These are phyloP conservation scores for Sebastes reedi DNA, from an alignment of 2,797 vertebrate genomes.

Conservation along the genomic window DNA sequence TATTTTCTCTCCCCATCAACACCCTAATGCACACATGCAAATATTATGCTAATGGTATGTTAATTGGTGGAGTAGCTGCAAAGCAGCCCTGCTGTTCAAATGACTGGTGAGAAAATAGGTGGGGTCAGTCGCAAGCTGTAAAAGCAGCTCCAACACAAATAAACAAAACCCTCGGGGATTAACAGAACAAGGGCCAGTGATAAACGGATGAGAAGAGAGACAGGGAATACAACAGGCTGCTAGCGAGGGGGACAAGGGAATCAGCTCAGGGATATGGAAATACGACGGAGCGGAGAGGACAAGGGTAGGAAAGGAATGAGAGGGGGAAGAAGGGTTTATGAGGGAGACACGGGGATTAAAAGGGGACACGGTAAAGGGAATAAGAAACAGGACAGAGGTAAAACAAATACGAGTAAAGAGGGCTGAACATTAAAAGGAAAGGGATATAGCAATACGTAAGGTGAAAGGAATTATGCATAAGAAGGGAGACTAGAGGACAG, in stretches of 20 bases:
- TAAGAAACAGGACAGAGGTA: conserved; percentile 44
- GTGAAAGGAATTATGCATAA: neutral
- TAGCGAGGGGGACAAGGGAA: conserved; percentile 57
- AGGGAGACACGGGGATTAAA: conserved; percentile 46
- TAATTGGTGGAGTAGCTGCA: conserved; percentile 84
- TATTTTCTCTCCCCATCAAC: conserved; percentile 86
- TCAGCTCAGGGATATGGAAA: conserved; percentile 63
- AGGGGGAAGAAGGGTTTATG: conserved; percentile 35
- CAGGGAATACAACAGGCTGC: conserved; percentile 67
- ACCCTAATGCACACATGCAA: conserved; percentile 88
- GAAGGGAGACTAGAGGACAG: neutral
- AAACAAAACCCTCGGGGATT: conserved; percentile 87
- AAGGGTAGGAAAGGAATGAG: conserved; percentile 1
- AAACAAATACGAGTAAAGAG: conserved; percentile 24
- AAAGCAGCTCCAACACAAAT: conserved; percentile 86
- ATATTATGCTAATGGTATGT: conserved; percentile 89
- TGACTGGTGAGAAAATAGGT: conserved; percentile 86
- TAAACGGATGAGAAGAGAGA: conserved; percentile 78
- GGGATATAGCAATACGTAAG: conserved; percentile 6
- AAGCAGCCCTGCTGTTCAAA: conserved; percentile 87
- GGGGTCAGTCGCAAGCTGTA: conserved; percentile 88
- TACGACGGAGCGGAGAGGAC: conserved; percentile 25
- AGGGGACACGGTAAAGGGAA: neutral
- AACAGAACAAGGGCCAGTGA: conserved; percentile 82
- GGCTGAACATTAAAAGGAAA: conserved; percentile 11